A percentile compares a stretch with the other conserved stretches of the same genome.
These are phyloP conservation scores for Drosophila multiciliata DNA, from an alignment of 2,888 invertebrate genomes.

Conservation along the genomic window DNA sequence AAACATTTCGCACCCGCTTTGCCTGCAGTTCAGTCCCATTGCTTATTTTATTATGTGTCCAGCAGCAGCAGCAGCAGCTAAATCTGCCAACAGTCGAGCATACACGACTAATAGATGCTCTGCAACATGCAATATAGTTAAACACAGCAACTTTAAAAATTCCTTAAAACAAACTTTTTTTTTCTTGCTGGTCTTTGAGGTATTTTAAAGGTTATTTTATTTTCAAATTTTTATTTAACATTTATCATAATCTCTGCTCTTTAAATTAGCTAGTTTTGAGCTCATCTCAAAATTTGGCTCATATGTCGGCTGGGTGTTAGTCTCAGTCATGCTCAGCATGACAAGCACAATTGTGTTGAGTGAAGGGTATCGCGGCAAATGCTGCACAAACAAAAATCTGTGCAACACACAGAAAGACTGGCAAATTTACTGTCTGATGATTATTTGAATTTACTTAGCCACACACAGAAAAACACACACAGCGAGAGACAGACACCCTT, in stretches of 20 bases:
- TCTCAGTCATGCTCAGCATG: not conserved
- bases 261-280: not conserved
- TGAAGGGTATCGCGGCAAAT: slow-evolving; percentile 32
- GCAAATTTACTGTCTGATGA: slow-evolving; percentile 73
- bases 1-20: slow-evolving; percentile 77
- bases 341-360: not conserved
- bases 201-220: not conserved
- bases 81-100: not conserved
- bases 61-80: slow-evolving; percentile 31
- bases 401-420: slow-evolving; percentile 50
- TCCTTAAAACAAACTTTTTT: not conserved
- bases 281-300: not conserved
- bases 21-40: slow-evolving; percentile 37
- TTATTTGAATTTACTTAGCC: slow-evolving; percentile 73
- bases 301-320: no score
- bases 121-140: not conserved
- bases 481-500: slow-evolving; percentile 13
- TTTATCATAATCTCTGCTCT: not conserved
- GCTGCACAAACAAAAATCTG: slow-evolving; percentile 66
- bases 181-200: not conserved
- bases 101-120: slow-evolving; percentile 15
- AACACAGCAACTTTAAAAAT: not conserved
- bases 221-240: not conserved
- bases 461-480: slow-evolving; percentile 33
- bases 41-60: slow-evolving; percentile 77